Base-by-base conservation (phyloP, 2,888 invertebrate species). In the Campaea margaritaria region DNA sequence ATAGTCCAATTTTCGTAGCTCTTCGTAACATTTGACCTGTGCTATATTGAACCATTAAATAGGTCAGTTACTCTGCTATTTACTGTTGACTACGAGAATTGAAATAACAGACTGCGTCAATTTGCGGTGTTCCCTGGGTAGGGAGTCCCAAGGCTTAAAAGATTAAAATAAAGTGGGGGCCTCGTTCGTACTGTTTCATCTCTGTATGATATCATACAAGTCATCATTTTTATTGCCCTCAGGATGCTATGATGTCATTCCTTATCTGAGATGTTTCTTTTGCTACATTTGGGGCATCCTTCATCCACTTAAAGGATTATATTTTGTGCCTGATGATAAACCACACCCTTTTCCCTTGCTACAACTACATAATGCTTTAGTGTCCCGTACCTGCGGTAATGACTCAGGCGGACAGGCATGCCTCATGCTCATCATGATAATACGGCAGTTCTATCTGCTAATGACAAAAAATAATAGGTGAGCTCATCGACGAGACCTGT, bases 391-490 rank as follows among this genome's bases (percentile, higher is more conserved):
- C 31, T 64, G 59, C 59, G 49, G 57, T 45, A 68, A 70, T 80
- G 79, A 80, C 69, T 78, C 74, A 76, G 68, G 73, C 71, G 71
- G 66, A 75, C 73, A 81, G 69, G 69, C 68, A 75, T 69, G 74
- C 68, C 21, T 21, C 21, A 21, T n/a, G n/a, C n/a, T 68, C 64
- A 71, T 66, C 72, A 71, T 75, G 75, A 82, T 82, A 80, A 80
- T 75, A 27, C 51, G 49, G 11, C 45, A 54, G 59, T 39, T 48
- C 63, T 69, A 69, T 73, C 74, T 79, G 78, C 73, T 82, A 82
- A 81, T 83, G 76, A 75, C 78, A 84, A 83, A 82, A 85, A 81
- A 78, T 73, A 70, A 78, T 73, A 73, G 75, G 64, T 85, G 83
- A 86, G 79, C 75, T 85, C 85, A 86, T 80, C 76, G 60, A 53